These are phyloP conservation scores for Drosophila lacteicornis DNA, from an alignment of 1,140 invertebrate species.

Conservation along the genomic window DNA sequence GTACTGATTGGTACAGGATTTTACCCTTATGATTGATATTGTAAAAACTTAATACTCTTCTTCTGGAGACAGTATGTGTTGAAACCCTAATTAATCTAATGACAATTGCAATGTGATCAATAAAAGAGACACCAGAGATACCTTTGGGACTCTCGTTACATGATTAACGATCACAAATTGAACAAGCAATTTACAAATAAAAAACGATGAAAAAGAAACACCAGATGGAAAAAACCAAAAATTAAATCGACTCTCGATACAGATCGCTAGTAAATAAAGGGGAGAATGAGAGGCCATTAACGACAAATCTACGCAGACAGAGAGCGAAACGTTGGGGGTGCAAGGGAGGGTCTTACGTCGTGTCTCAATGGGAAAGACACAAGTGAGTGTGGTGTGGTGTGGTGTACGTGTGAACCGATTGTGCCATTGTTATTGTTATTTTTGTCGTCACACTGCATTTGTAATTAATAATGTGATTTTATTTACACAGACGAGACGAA, in stretches of 20 bases:
- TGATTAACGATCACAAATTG: conserved; percentile 25
- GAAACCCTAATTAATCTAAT: background rate
- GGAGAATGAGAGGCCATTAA: conserved; percentile 16
- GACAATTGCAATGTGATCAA: background rate
- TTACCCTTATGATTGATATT: too few relatives aligned
- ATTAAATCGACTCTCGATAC: conserved; percentile 14
- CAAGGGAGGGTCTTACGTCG: conserved; percentile 19
- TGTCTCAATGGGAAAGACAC: conserved; percentile 16
- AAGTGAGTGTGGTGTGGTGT: conserved; percentile 20
- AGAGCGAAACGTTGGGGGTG: conserved; percentile 10
- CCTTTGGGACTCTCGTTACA: background rate
- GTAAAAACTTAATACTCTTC: background rate
- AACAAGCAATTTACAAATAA: background rate
- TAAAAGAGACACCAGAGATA: background rate
- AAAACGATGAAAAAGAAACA: background rate
- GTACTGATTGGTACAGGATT: too few relatives aligned
- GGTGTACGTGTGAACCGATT: conserved; percentile 34
- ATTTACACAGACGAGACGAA: conserved; percentile 40
- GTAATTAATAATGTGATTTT: conserved; percentile 57
- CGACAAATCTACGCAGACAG: conserved; percentile 11
- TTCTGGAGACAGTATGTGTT: too few relatives aligned
- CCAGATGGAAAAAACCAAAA: conserved; percentile 7
- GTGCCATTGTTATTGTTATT: conserved; percentile 35
- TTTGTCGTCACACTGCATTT: conserved; percentile 40
- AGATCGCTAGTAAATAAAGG: conserved; percentile 1